phyloP scores from a whole-genome alignment of 2,113 vertebrate species.

The Octodon degus region DNA sequence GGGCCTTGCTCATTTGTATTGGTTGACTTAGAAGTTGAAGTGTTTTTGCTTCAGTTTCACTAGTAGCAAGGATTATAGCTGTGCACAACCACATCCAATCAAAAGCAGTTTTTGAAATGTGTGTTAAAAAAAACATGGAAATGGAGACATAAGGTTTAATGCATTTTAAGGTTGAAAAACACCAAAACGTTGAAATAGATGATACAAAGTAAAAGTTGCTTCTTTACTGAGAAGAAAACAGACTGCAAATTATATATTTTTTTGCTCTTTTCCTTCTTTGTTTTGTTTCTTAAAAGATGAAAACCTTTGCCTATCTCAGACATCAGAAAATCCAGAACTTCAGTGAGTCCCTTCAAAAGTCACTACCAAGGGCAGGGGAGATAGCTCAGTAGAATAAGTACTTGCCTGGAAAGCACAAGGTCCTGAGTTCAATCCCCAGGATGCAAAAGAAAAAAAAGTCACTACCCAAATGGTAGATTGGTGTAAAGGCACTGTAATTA shows the following conservation, averaged over 20 bases:
- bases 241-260: not conserved
- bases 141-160: not conserved
- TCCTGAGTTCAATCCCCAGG: too few species aligned
- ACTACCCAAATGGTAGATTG: slow-evolving; percentile 63
- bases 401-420: too few species aligned
- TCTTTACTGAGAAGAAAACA: slow-evolving; percentile 6
- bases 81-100: not conserved
- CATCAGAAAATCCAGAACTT: slow-evolving; percentile 38
- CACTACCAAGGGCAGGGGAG: too few species aligned
- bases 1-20: not conserved
- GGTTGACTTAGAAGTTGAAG: not conserved
- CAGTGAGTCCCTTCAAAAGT: slow-evolving; percentile 14
- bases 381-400: too few species aligned
- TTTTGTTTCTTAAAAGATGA: slow-evolving; percentile 50
- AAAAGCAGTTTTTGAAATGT: not conserved
- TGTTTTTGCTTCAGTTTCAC: not conserved
- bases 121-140: not conserved
- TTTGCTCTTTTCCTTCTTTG: not conserved
- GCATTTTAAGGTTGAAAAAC: slow-evolving; percentile 7
- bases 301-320: not conserved
- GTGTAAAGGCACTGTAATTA: slow-evolving; percentile 52
- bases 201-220: slow-evolving; percentile 36
- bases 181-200: not conserved
- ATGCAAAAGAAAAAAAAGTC: not conserved
- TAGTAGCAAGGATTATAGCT: not conserved